These are phyloP conservation scores for Andrena flavipes DNA, from an alignment of 2,888 invertebrate species.

Conservation along the genomic window DNA sequence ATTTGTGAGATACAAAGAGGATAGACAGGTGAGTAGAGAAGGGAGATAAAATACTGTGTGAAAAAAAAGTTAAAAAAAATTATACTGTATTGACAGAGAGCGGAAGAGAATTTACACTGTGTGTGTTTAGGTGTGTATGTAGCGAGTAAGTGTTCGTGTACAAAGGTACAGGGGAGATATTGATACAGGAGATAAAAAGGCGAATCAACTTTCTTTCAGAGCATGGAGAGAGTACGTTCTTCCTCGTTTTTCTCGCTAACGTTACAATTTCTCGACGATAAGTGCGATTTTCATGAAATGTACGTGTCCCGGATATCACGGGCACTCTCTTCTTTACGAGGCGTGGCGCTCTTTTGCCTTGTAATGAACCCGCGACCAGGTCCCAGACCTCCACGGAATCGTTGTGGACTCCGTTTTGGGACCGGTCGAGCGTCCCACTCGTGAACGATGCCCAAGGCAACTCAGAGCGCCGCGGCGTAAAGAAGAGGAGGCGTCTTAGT, in stretches of 20 bases:
- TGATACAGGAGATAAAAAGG: slow-evolving; percentile 7
- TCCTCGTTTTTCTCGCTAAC: slow-evolving; percentile 74
- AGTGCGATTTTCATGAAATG: slow-evolving; percentile 17
- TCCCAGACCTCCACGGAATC: neutral
- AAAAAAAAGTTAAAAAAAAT: slow-evolving; percentile 21
- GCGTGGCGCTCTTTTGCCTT: neutral
- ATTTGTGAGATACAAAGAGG: slow-evolving; percentile 46
- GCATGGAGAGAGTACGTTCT: slow-evolving; percentile 55
- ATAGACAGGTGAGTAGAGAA: slow-evolving; percentile 53
- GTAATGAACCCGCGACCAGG: neutral
- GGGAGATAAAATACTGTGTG: slow-evolving; percentile 32
- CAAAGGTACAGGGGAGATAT: slow-evolving; percentile 14
- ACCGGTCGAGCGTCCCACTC: slow-evolving; percentile 1
- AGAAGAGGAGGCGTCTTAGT: slow-evolving; percentile 59
- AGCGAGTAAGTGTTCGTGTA: neutral
- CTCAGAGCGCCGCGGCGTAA: slow-evolving; percentile 48
- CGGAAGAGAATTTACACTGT: slow-evolving; percentile 17
- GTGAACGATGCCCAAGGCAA: neutral
- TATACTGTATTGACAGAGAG: slow-evolving; percentile 11
- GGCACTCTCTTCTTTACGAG: slow-evolving; percentile 62
- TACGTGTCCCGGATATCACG: slow-evolving; percentile 7
- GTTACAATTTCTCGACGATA: slow-evolving; percentile 24
- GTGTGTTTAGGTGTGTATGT: neutral
- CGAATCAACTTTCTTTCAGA: slow-evolving; percentile 17
- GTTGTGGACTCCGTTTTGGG: neutral